phyloP scores from a whole-genome alignment of 2,113 vertebrate genomes.

The Scolopax mira region DNA sequence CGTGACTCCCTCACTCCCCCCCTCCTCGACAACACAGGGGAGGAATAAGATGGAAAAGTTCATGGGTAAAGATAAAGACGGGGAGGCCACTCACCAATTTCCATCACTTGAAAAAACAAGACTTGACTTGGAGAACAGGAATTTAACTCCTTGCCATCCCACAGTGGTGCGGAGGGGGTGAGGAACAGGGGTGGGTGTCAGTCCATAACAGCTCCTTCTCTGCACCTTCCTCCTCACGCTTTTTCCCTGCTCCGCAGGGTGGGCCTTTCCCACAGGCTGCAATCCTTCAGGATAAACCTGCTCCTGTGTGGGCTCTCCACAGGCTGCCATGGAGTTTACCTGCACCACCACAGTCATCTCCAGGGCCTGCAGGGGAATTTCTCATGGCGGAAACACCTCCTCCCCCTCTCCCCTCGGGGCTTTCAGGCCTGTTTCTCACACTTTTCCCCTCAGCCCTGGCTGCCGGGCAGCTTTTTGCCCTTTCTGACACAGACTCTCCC shows the following conservation, averaged over 20 bases:
- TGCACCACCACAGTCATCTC: not conserved
- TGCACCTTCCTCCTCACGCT: not conserved
- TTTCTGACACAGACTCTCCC: not conserved
- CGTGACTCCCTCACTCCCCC: not conserved
- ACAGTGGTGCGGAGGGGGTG: not conserved
- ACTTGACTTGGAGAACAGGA: not conserved
- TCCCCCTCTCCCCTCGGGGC: accelerated
- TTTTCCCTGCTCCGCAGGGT: not conserved
- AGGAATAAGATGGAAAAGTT: not conserved
- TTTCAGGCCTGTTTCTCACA: not conserved
- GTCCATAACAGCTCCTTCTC: not conserved
- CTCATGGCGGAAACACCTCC: accelerated
- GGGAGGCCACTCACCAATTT: not conserved
- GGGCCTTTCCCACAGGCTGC: not conserved
- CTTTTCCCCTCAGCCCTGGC: too few relatives aligned
- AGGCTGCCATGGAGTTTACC: not conserved
- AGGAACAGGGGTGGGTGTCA: not conserved
- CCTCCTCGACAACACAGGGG: not conserved
- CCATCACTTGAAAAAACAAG: not conserved
- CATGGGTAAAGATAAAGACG: not conserved
- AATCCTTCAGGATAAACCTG: not conserved
- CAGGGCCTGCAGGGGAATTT: not conserved
- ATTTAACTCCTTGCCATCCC: not conserved
- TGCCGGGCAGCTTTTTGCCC: not conserved
- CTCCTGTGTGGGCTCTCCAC: not conserved